Percentiles rank a stretch among this genome's conserved stretches.
Evolutionary conservation across 53 echinoderm and acorn worm species (phyloP).

Genomic region (Patiria pectinifera): DNA sequence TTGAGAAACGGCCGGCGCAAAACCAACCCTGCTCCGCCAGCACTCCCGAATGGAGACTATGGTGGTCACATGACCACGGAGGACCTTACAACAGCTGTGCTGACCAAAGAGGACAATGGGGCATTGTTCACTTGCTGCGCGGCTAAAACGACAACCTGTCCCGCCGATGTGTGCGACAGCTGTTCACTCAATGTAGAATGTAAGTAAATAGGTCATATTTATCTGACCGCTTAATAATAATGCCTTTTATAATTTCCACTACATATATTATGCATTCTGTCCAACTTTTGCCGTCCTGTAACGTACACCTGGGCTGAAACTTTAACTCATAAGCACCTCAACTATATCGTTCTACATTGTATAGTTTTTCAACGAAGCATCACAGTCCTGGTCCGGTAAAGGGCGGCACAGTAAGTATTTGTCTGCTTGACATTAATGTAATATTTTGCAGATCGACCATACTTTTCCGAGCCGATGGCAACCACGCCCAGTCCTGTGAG

Average conservation of each 20-base stretch:
- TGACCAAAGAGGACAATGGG: slow-evolving; percentile 19
- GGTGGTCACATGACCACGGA: not conserved
- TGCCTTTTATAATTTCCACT: too few relatives aligned
- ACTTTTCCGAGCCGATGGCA: not conserved
- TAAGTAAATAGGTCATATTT: not conserved
- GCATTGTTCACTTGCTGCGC: slow-evolving; percentile 10
- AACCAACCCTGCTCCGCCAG: not conserved
- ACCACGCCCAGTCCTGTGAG: not conserved
- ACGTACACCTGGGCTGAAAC: too few relatives aligned
- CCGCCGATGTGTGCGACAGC: not conserved
- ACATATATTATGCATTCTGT: too few relatives aligned
- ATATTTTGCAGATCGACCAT: not conserved
- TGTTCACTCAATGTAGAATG: slow-evolving; percentile 9
- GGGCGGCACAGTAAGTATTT: too few relatives aligned
- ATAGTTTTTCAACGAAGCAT: too few relatives aligned
- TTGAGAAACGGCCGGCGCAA: not conserved
- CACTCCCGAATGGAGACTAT: not conserved
- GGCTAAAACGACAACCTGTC: not conserved
- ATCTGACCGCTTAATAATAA: too few relatives aligned
- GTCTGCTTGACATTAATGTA: not conserved
- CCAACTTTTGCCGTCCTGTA: too few relatives aligned
- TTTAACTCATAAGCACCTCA: too few relatives aligned
- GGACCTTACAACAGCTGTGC: slow-evolving; percentile 1
- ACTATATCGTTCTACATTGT: too few relatives aligned
- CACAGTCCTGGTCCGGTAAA: too few relatives aligned